phyloP scores from a whole-genome alignment of 2,797 vertebrate species.

The Anguilla megastoma region DNA sequence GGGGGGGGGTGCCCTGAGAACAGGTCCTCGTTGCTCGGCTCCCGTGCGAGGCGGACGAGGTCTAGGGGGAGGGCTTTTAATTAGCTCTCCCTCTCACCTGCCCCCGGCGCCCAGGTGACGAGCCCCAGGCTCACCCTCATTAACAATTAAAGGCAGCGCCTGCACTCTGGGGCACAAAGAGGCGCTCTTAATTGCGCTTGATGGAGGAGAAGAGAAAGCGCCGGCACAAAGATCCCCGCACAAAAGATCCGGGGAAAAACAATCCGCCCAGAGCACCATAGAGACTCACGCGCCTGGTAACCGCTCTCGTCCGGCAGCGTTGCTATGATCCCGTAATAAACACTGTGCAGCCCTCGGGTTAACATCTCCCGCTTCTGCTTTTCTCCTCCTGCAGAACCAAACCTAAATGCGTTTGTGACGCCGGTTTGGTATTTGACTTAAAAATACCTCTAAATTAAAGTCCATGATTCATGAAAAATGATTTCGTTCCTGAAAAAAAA shows the following conservation, averaged over 20 bases:
- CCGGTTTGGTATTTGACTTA: neutral
- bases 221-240: constrained; percentile 35
- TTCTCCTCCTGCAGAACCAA: constrained; percentile 31
- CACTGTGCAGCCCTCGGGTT: neutral
- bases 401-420: neutral
- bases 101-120: constrained; percentile 57
- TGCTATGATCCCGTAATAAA: constrained; percentile 42
- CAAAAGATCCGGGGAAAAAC: constrained; percentile 53
- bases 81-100: constrained; percentile 49
- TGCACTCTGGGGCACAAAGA: constrained; percentile 39
- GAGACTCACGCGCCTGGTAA: constrained; percentile 53
- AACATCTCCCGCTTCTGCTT: constrained; percentile 33
- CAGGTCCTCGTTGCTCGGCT: neutral
- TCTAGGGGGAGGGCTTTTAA: constrained; percentile 51
- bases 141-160: constrained; percentile 63
- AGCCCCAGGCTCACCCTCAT: constrained; percentile 54
- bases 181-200: constrained; percentile 38
- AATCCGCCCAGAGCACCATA: constrained; percentile 51
- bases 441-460: neutral
- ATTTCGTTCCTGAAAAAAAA: neutral
- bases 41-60: constrained; percentile 9
- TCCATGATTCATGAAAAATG: neutral
- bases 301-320: constrained; percentile 32
- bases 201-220: constrained; percentile 37
- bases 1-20: neutral